These are phyloP conservation scores for Quadroppia sp. DNA, from an alignment of 2,888 invertebrate genomes.

Conservation along the genomic window DNA sequence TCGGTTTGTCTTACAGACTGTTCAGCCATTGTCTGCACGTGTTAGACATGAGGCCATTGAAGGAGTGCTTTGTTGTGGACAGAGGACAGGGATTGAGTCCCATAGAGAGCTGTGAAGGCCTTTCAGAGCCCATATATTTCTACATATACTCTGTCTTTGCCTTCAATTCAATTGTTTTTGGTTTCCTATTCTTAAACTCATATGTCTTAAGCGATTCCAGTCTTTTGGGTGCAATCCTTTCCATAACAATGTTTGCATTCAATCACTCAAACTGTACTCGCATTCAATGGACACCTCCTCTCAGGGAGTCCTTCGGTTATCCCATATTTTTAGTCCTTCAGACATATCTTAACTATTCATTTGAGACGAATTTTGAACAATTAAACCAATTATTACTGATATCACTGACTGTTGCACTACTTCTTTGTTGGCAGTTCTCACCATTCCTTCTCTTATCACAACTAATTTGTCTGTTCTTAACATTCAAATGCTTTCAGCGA, in stretches of 20 bases:
- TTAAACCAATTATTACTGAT: background rate
- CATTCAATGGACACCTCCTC: conserved; percentile 79
- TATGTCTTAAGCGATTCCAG: conserved; percentile 19
- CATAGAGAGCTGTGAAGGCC: conserved; percentile 69
- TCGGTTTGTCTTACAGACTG: conserved; percentile 58
- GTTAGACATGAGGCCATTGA: conserved; percentile 52
- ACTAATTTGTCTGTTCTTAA: conserved; percentile 38
- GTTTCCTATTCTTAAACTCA: conserved; percentile 60
- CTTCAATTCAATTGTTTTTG: conserved; percentile 66
- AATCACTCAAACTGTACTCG: conserved; percentile 59
- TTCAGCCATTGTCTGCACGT: conserved; percentile 52
- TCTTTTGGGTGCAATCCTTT: background rate
- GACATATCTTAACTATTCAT: background rate
- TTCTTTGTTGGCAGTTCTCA: conserved; percentile 42
- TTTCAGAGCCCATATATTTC: conserved; percentile 72
- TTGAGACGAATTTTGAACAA: background rate
- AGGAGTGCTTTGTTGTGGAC: conserved; percentile 60
- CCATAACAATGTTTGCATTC: conserved; percentile 34
- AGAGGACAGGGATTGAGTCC: conserved; percentile 62
- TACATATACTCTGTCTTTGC: conserved; percentile 73
- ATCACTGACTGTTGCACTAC: background rate
- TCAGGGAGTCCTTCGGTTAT: conserved; percentile 79
- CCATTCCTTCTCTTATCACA: conserved; percentile 36
- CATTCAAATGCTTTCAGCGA: conserved; percentile 14
- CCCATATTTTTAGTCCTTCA: conserved; percentile 66